Conservation (phyloP, 2,797 vertebrate species). For the Varecia variegata region DNA sequence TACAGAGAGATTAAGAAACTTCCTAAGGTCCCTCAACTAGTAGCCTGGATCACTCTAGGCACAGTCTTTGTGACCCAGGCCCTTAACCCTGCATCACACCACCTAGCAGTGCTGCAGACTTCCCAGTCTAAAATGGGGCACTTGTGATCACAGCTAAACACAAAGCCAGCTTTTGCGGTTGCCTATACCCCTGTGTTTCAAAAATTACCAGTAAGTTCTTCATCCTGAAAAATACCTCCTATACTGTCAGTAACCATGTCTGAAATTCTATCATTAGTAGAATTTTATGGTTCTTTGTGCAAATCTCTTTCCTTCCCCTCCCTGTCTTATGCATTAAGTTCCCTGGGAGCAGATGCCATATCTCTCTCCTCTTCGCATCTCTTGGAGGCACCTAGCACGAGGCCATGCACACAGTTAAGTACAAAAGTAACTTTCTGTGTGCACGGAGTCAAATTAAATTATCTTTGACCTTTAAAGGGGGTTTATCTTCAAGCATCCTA, state of each 20-base stretch:
- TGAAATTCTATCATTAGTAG: background rate
- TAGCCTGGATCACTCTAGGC: background rate
- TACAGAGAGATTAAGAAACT: background rate
- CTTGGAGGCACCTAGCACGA: background rate
- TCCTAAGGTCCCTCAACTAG: background rate
- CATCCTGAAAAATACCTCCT: background rate
- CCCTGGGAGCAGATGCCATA: background rate
- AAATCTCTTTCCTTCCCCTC: background rate
- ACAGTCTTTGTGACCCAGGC: background rate
- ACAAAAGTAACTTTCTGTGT: background rate
- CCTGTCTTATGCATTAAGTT: background rate
- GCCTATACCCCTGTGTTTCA: background rate
- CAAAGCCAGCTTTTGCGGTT: background rate
- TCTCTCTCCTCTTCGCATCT: background rate
- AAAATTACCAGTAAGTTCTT: background rate
- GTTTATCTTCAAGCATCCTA: background rate
- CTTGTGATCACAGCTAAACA: background rate
- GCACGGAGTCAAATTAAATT: background rate
- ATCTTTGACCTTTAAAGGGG: background rate
- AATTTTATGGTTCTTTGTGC: background rate
- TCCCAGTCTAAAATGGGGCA: rapidly evolving
- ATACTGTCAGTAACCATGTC: background rate
- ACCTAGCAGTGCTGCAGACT: background rate
- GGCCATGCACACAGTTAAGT: background rate
- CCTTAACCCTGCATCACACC: rapidly evolving